Evolutionary conservation across 1,140 invertebrate species (phyloP).

Genomic region (Cherax quadricarinatus): DNA sequence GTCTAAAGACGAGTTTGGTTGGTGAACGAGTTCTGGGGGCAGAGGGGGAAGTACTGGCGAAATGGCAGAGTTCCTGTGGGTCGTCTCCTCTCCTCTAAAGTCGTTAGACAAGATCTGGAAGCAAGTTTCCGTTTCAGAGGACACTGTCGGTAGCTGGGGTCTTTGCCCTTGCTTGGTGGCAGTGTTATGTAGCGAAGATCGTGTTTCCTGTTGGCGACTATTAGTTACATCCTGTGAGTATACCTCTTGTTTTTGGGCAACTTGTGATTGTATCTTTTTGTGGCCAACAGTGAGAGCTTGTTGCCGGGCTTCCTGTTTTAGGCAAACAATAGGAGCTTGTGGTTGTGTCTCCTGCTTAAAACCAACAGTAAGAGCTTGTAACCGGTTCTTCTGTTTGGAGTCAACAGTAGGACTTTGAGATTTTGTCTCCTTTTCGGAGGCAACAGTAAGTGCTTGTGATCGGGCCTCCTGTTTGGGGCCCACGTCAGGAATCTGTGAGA

Average conservation of each 20-base stretch:
- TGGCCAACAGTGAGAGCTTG: not conserved
- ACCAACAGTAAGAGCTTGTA: not conserved
- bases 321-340: not conserved
- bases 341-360: not conserved
- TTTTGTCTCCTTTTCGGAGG: not conserved
- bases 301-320: not conserved
- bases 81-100: not conserved
- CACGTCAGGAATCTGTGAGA: not conserved
- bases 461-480: not conserved
- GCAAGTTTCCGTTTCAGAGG: not conserved
- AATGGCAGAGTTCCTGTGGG: not conserved
- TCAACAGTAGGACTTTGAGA: not conserved
- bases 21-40: slow-evolving; percentile 13
- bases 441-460: not conserved
- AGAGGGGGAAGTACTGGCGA: slow-evolving; percentile 54
- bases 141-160: no score
- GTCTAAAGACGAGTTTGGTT: not conserved
- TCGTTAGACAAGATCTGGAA: not conserved
- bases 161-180: no score
- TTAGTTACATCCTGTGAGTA: no score
- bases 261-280: not conserved
- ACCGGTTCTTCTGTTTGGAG: not conserved
- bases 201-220: no score
- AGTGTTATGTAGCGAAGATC: no score
- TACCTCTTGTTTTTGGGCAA: no score